Evolutionary conservation across 2,113 vertebrate genomes (phyloP).

Genomic region (Melanocharis versteri): DNA sequence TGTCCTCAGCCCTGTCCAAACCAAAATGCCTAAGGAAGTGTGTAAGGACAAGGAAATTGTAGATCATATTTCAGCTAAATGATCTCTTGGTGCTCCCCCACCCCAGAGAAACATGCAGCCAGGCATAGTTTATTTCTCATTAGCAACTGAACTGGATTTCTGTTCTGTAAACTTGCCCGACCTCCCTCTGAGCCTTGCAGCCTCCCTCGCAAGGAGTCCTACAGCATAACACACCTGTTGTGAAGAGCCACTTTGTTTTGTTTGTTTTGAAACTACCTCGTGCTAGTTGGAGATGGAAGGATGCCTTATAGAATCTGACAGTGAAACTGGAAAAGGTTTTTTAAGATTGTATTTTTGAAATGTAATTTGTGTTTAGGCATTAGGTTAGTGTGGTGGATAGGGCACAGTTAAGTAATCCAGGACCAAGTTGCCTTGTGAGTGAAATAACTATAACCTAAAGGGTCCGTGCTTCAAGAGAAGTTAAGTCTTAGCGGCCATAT

Average conservation of each 20-base stretch:
- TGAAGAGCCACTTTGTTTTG: neutral
- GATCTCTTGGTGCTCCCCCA: neutral
- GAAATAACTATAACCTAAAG: neutral
- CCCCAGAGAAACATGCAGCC: neutral
- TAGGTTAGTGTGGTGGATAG: neutral
- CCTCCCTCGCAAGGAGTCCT: neutral
- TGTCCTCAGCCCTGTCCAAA: neutral
- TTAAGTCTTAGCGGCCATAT: neutral
- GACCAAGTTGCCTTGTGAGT: neutral
- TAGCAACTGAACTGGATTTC: neutral
- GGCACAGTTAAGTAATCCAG: neutral
- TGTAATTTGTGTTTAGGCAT: neutral
- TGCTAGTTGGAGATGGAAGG: neutral
- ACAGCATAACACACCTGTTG: neutral
- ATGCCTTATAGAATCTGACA: neutral
- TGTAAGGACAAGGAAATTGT: constrained; percentile 20
- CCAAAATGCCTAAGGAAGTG: neutral
- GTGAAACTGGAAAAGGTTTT: neutral
- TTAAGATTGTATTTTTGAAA: neutral
- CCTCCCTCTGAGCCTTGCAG: neutral
- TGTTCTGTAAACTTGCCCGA: neutral
- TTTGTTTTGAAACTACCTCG: neutral
- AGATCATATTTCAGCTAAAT: neutral
- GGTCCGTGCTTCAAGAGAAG: neutral
- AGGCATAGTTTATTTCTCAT: neutral